Evolutionary conservation across 92 coral and sea anemone genomes (phyloP), one percentile per base, ranked within the genome.

Genomic region (Isaurus tuberculatus): DNA sequence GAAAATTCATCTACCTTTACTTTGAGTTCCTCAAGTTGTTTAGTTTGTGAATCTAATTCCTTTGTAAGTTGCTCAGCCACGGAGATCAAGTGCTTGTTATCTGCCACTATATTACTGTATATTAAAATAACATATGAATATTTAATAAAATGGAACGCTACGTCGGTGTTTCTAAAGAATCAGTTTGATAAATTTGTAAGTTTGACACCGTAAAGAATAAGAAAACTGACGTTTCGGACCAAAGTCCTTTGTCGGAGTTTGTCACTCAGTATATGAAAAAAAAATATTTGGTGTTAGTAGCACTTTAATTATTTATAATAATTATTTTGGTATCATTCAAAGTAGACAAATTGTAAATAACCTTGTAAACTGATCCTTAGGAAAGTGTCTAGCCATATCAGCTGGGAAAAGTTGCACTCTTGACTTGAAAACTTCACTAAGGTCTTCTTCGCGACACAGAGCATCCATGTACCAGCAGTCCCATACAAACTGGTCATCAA

Each of bases 401-500:
- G 98, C 95, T 23, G 99, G 99, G 63, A 74, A 97, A 4, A 97
- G 98, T 85, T 94, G 99, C 42, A 97, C 89, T 78, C 91, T 94
- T 27, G 92, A 84, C 87, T 90, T 94, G 84, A 97, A 97, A 53
- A 97, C 74, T 44, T 94, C 97, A 48, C 80, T 80, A 48, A 97
- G 90, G 65, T 94, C 92, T 66, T 97, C 97, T 83, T 94, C 95
- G 0, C 97, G 91, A 68, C 99, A 97, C 73, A 97, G 87, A 1
- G 81, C 89, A 87, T 97, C 99, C 69, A 97, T 66, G 31, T 82
- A 94, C 71, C 79, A 68, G 70, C 99, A 97, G 83, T 92, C 99
- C 69, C 78, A 84, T 77, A 80, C 84, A 79, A 97, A 92, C 72
- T 89, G 97, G 14, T 94, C 97, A 55, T 67, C 86, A 32, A 87